These are phyloP conservation scores for Alviniconcha strummeri DNA, from an alignment of 2,888 invertebrate genomes.

Conservation along the genomic window DNA sequence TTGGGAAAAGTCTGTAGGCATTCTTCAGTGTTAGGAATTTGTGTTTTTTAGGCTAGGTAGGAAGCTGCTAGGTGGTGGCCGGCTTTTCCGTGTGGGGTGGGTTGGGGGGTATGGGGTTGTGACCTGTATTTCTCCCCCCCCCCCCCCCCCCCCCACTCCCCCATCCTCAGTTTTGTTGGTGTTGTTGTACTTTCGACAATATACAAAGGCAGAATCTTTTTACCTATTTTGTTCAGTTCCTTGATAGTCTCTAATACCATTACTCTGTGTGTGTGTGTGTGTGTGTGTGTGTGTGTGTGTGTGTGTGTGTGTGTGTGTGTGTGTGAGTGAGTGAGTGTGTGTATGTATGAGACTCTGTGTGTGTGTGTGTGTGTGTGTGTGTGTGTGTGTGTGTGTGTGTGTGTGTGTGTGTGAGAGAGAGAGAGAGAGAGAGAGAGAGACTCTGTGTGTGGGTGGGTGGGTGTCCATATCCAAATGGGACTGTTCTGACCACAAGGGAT, in stretches of 20 bases:
- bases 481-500: no score
- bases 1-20: no score
- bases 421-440: no score
- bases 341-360: not conserved
- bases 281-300: constrained; percentile 3
- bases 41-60: no score
- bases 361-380: constrained; percentile 10
- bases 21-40: no score
- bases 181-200: no score
- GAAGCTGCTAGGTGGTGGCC: no score
- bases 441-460: no score
- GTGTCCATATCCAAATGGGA: no score
- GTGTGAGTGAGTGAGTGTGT: not conserved
- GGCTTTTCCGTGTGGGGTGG: no score
- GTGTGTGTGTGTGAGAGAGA: not conserved
- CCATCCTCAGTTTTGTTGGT: not conserved
- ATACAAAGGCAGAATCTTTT: not conserved
- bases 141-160: not conserved
- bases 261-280: not conserved
- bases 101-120: no score
- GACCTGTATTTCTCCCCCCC: not conserved
- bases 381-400: not conserved
- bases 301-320: constrained; percentile 10
- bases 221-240: not conserved
- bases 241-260: not conserved